Percentiles rank a stretch among this genome's conserved stretches.
Conservation (phyloP, 1,140 invertebrate species). For the Antheraea mylitta region DNA sequence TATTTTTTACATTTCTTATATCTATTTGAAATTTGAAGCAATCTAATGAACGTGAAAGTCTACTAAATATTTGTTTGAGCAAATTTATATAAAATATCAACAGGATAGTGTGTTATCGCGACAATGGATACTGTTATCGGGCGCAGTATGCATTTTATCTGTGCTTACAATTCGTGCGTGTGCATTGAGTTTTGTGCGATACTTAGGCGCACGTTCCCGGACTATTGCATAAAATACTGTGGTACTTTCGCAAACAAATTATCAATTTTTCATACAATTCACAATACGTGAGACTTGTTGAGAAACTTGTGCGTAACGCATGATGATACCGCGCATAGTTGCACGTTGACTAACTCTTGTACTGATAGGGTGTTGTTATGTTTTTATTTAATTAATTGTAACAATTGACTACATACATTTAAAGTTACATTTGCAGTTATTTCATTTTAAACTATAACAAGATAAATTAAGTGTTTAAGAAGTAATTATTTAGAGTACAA, state of each 20-base stretch:
- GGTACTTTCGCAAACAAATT: constrained; percentile 71
- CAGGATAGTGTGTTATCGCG: constrained; percentile 54
- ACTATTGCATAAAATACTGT: constrained; percentile 52
- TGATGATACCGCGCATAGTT: constrained; percentile 42
- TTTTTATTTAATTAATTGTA: constrained; percentile 2
- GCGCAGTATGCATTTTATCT: constrained; percentile 68
- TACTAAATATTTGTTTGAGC: constrained; percentile 34
- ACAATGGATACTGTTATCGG: constrained; percentile 50
- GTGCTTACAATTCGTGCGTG: constrained; percentile 65
- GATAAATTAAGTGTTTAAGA: not conserved
- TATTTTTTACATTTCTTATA: too few relatives aligned
- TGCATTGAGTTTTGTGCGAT: constrained; percentile 66
- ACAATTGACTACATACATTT: not conserved
- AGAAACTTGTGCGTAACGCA: constrained; percentile 70
- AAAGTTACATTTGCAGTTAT: not conserved
- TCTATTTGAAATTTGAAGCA: too few relatives aligned
- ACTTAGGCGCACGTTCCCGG: constrained; percentile 50
- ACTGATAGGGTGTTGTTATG: constrained; percentile 18
- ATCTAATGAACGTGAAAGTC: constrained; percentile 24
- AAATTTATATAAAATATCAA: constrained; percentile 47
- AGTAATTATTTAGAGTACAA: not conserved
- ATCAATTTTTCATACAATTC: constrained; percentile 48
- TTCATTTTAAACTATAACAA: not conserved
- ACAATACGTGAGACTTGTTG: constrained; percentile 66
- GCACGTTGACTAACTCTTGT: constrained; percentile 28